Evolutionary conservation across 2,797 vertebrate genomes (phyloP), one percentile per base, ranked within the genome.

Genomic region (Myripristis jacobus): DNA sequence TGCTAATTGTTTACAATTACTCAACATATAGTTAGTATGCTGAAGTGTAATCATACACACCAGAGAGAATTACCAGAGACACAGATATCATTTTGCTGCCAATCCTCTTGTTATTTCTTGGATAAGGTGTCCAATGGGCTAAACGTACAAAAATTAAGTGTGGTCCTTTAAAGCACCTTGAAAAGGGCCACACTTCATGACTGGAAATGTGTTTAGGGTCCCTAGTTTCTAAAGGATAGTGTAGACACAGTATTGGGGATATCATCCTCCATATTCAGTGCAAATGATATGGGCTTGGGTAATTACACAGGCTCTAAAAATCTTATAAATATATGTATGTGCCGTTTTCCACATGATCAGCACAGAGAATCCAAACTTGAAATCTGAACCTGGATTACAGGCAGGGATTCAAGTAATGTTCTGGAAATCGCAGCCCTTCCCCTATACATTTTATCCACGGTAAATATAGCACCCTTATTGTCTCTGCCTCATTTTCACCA

Each of bases 221-320:
- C 66, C 50, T 27, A 13, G 66, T 73, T 66, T 81, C 83, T 57
- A 50, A 50, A 58, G 70, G 59, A 71, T 38, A 29, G 54, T 50
- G 54, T 66, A 67, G 81, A 83, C 56, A 68, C 63, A 56, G 73
- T 51, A 79, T 53, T 34, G 38, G 52, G 77, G 74, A 66, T 29
- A 55, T 63, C 9, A 48, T 51, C 55, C 38, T 51, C 66, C 78
- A 81, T 73, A 77, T 29, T 73, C 46, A 50, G 60, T 56, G 74
- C 77, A 84, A 75, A 91, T 72, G 74, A 57, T 29, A 18, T 77
- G 58, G 63, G 70, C 60, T 79, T 62, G 60, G 18, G 50, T 80
- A 64, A 77, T 75, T 82, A 66, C 47, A 80, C 69, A 58, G 66
- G 75, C 22, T 52, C 52, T 60, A 73, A n/a, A 74, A 70, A 54